Conservation (phyloP, 2,113 vertebrate species). For the Circaetus gallicus region DNA sequence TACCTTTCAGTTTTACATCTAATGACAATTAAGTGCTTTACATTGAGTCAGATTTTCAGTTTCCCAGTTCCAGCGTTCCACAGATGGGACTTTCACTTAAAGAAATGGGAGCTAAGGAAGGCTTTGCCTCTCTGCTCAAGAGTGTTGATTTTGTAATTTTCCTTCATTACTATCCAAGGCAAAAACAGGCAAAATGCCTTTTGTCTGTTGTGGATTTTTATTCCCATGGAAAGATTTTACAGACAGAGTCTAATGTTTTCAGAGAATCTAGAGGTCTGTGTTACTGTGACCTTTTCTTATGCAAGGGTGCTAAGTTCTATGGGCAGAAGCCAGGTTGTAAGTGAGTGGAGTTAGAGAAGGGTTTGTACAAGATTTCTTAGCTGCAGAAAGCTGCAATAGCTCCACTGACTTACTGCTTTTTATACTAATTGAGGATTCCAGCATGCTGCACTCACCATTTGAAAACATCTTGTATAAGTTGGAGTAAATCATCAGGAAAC, state of each 20-base stretch:
- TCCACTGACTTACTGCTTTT: background rate
- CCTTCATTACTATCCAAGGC: background rate
- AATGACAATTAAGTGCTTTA: constrained; percentile 17
- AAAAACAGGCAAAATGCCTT: background rate
- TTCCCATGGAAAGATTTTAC: background rate
- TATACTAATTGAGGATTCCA: background rate
- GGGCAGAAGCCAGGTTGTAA: background rate
- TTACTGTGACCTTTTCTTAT: background rate
- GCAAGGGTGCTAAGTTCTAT: background rate
- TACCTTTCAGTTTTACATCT: constrained; percentile 21
- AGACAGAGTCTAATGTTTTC: background rate
- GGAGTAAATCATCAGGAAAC: background rate
- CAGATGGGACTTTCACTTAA: background rate
- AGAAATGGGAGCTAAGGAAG: background rate
- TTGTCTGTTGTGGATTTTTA: background rate
- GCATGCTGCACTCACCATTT: background rate
- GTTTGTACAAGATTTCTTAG: background rate
- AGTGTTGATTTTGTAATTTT: constrained; percentile 6
- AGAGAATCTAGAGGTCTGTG: background rate
- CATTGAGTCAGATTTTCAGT: constrained; percentile 19
- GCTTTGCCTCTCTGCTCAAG: background rate
- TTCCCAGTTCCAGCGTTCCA: constrained; percentile 2
- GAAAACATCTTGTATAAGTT: background rate
- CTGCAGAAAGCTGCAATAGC: background rate
- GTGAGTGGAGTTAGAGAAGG: background rate